phyloP scores from a whole-genome alignment of 2,113 vertebrate genomes.

The Sminthopsis crassicaudata region DNA sequence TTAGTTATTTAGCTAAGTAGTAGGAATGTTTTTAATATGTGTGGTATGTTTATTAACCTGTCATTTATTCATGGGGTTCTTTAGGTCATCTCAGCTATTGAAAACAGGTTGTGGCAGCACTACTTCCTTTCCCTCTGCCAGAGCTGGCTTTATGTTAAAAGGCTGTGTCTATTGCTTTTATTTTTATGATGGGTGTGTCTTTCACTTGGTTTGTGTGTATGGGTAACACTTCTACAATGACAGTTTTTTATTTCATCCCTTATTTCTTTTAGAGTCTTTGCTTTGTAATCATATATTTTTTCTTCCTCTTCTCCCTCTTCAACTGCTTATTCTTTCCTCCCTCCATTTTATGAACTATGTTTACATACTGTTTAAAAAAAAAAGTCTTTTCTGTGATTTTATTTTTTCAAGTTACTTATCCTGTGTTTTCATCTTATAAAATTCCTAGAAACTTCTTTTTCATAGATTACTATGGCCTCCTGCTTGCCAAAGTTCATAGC shows the following conservation, averaged over 20 bases:
- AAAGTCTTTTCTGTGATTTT: background rate
- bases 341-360: background rate
- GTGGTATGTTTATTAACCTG: background rate
- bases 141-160: background rate
- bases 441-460: background rate
- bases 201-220: background rate
- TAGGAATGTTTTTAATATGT: background rate
- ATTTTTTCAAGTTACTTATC: background rate
- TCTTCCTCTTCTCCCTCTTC: background rate
- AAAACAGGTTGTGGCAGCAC: background rate
- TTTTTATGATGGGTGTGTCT: background rate
- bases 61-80: background rate
- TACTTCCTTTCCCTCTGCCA: background rate
- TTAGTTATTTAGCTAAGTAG: background rate
- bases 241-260: background rate
- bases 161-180: background rate
- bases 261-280: background rate
- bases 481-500: background rate
- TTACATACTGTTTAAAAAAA: background rate
- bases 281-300: background rate
- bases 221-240: background rate
- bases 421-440: background rate
- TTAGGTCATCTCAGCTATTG: background rate
- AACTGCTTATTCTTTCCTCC: no score
- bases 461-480: background rate